Evolutionary conservation across 2,888 invertebrate species (phyloP).

Genomic region (Drosophila macrospina): DNA sequence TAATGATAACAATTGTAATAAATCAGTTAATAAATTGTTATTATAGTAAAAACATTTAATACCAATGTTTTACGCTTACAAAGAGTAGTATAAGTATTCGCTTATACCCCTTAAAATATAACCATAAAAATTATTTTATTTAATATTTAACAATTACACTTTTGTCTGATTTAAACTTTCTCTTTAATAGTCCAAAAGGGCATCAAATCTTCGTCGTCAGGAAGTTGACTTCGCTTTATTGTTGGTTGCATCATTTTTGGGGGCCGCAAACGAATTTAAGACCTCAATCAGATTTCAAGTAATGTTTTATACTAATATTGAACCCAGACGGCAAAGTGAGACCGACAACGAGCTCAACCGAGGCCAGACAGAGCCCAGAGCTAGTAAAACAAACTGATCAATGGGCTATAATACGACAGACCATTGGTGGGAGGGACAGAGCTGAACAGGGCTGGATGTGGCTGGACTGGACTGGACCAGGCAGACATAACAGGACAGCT

Average conservation of each 20-base stretch:
- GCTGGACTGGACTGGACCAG: conserved; percentile 19
- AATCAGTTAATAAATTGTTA: no score
- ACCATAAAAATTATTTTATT: no score
- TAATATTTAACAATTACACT: no score
- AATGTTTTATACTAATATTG: conserved; percentile 5
- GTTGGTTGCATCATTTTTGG: not conserved
- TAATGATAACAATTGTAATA: no score
- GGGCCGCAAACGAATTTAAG: not conserved
- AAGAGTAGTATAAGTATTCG: no score
- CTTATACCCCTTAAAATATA: no score
- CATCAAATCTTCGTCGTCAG: no score
- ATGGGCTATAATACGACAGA: conserved; percentile 68
- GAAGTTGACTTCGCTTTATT: no score
- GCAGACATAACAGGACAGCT: conserved; percentile 71
- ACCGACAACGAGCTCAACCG: conserved; percentile 3
- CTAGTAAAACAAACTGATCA: conserved; percentile 78
- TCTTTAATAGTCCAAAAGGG: no score
- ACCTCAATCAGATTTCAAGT: conserved; percentile 1
- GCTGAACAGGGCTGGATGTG: not conserved
- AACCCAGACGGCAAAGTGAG: not conserved
- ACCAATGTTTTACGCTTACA: no score
- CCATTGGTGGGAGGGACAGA: conserved; percentile 10
- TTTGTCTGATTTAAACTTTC: no score
- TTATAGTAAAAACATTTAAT: no score
- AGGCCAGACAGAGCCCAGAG: conserved; percentile 25